phyloP scores from a whole-genome alignment of 2,888 invertebrate species.

The Harpalus rufipes region DNA sequence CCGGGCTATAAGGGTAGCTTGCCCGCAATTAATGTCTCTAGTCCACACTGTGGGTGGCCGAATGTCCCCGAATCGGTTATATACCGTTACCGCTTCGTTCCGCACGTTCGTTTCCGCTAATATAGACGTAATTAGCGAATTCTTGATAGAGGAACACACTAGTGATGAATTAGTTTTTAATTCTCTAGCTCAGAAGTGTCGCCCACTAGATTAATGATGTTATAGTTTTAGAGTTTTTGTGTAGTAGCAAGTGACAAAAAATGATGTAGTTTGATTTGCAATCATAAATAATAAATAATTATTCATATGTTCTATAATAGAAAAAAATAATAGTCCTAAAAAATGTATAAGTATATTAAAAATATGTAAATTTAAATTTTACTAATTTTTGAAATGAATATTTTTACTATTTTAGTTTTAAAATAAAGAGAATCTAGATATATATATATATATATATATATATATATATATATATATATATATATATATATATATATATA shows the following conservation, averaged over 20 bases:
- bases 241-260: background rate
- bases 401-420: no score
- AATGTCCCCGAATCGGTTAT: conserved; percentile 42
- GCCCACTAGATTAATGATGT: conserved; percentile 48
- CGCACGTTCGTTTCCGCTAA: conserved; percentile 54
- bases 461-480: no score
- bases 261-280: background rate
- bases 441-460: no score
- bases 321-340: no score
- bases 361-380: no score
- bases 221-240: conserved; percentile 18
- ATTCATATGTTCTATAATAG: no score
- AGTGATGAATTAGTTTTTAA: conserved; percentile 60
- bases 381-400: no score
- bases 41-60: conserved; percentile 53
- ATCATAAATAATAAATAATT: no score
- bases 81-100: conserved; percentile 51
- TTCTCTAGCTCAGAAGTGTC: conserved; percentile 43
- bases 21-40: conserved; percentile 11
- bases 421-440: no score
- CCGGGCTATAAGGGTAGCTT: conserved; percentile 8
- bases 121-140: conserved; percentile 58
- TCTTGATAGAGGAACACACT: conserved; percentile 38
- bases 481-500: no score
- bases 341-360: no score